Evolutionary conservation across 2,113 vertebrate genomes (phyloP).

Genomic region (Plecotus auritus): DNA sequence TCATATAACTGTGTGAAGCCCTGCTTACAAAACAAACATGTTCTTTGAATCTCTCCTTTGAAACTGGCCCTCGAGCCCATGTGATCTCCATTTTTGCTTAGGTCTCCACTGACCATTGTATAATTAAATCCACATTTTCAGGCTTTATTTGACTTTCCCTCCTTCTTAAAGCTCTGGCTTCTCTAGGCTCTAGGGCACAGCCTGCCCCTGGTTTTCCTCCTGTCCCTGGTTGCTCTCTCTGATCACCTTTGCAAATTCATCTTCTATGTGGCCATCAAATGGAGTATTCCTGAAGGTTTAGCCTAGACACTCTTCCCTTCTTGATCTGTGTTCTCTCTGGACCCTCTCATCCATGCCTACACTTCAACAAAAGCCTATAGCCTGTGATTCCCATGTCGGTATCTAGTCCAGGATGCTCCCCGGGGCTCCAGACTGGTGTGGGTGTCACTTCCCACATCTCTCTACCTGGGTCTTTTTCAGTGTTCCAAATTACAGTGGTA

Average conservation of each 20-base stretch:
- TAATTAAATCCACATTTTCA: neutral
- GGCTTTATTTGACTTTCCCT: neutral
- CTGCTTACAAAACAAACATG: neutral
- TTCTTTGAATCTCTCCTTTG: neutral
- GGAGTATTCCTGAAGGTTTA: neutral
- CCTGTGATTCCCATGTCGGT: neutral
- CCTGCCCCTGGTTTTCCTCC: neutral
- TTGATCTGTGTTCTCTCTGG: neutral
- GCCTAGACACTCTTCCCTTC: neutral
- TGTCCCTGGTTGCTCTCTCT: neutral
- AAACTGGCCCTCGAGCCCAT: neutral
- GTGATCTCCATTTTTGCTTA: neutral
- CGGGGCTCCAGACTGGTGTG: neutral
- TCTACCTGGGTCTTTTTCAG: neutral
- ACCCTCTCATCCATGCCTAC: neutral
- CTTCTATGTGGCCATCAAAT: neutral
- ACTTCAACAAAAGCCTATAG: neutral
- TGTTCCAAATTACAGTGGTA: neutral
- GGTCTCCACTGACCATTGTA: neutral
- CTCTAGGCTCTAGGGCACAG: neutral
- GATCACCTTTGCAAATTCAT: neutral
- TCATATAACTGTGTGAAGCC: neutral
- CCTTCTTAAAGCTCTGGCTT: neutral
- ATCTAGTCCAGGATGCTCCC: neutral
- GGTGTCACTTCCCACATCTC: neutral